These are phyloP conservation scores for Drosophila rufa DNA, from an alignment of 1,140 invertebrate species.

Conservation along the genomic window DNA sequence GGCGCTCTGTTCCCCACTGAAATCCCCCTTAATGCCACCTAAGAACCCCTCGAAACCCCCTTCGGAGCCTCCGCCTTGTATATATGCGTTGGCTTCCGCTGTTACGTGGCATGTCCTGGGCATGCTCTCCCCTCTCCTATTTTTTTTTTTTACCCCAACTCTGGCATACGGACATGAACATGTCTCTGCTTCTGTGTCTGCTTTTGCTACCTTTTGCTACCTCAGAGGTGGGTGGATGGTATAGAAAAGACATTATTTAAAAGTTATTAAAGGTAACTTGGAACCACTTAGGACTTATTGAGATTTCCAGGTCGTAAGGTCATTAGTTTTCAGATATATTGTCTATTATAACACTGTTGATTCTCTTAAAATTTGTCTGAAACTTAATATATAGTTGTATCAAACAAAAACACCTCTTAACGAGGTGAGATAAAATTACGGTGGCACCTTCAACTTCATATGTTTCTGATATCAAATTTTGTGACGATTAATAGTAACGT, in stretches of 20 bases:
- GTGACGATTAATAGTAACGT: too few species aligned
- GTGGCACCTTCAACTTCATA: too few species aligned
- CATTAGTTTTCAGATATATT: too few species aligned
- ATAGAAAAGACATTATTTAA: neutral
- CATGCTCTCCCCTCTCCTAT: neutral
- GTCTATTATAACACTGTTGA: neutral
- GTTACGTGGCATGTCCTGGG: conserved; percentile 64
- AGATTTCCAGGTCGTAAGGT: too few species aligned
- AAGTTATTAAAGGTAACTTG: too few species aligned
- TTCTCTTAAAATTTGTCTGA: neutral
- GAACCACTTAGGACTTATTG: too few species aligned
- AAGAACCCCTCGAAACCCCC: conserved; percentile 1
- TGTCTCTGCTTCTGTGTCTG: conserved; percentile 22
- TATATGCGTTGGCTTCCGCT: conserved; percentile 67
- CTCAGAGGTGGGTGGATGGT: neutral
- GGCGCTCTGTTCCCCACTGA: neutral
- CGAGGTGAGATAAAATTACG: too few species aligned
- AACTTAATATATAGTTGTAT: neutral
- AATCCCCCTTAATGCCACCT: conserved; percentile 10
- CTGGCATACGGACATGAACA: conserved; percentile 35
- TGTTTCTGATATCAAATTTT: too few species aligned
- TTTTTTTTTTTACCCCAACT: conserved; percentile 1
- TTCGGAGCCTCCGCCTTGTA: conserved; percentile 20
- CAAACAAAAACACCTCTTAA: too few species aligned
- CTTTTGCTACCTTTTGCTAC: neutral